Conservation (phyloP, 2,888 invertebrate genomes). For the Pecten maximus region DNA sequence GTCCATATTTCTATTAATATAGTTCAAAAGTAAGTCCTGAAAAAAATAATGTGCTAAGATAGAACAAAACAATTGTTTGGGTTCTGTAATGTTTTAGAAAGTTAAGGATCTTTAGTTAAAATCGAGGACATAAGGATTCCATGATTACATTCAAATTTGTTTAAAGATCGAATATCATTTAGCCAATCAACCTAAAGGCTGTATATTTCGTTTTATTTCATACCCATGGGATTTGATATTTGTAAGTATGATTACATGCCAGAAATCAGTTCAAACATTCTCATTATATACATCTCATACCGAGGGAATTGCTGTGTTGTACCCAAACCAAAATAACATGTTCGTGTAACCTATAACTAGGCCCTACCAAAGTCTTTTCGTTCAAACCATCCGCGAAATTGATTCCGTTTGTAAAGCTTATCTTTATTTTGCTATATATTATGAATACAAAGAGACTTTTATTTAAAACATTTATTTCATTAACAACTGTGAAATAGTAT, state of each 20-base stretch:
- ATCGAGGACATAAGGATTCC: too few relatives aligned
- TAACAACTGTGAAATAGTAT: not conserved
- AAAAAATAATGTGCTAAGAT: too few relatives aligned
- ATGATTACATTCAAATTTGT: too few relatives aligned
- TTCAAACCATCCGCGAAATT: not conserved
- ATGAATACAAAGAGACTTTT: not conserved
- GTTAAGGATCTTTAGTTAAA: too few relatives aligned
- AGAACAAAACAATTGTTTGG: too few relatives aligned
- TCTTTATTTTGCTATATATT: not conserved
- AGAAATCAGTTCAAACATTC: not conserved
- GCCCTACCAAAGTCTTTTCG: not conserved
- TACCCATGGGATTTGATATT: not conserved
- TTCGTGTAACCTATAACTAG: not conserved
- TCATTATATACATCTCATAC: not conserved
- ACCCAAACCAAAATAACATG: not conserved
- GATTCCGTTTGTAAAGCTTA: not conserved
- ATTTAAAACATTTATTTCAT: not conserved
- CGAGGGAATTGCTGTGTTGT: conserved; percentile 16
- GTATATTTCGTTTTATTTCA: not conserved
- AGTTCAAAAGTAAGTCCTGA: too few relatives aligned
- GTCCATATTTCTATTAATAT: too few relatives aligned
- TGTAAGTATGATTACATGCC: not conserved
- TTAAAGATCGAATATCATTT: not conserved
- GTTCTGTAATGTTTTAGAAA: too few relatives aligned
- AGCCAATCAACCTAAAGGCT: not conserved